These are phyloP conservation scores for Venturia canescens DNA, from an alignment of 1,140 invertebrate genomes.

Conservation along the genomic window DNA sequence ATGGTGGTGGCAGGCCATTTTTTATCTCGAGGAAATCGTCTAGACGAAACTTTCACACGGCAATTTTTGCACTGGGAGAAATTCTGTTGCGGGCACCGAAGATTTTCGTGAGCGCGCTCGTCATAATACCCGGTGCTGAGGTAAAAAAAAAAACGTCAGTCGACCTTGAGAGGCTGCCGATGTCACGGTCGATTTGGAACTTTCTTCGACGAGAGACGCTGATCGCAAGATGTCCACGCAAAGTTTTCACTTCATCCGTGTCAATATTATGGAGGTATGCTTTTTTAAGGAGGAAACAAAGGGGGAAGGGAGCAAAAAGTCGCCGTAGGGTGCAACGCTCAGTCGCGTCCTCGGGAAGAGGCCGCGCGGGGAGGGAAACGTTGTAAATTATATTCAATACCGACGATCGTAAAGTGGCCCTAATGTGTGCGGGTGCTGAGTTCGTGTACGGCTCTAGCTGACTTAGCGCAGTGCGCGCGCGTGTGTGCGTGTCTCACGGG, in stretches of 20 bases:
- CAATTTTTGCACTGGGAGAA: too few relatives aligned
- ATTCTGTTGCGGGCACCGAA: too few relatives aligned
- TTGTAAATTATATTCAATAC: slow-evolving; percentile 69
- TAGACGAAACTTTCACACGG: too few relatives aligned
- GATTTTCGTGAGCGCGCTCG: too few relatives aligned
- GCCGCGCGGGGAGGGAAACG: slow-evolving; percentile 47
- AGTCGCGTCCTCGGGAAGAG: slow-evolving; percentile 49
- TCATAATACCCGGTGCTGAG: too few relatives aligned
- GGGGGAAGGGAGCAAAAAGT: background rate
- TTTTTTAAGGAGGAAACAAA: slow-evolving; percentile 31
- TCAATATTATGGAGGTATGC: slow-evolving; percentile 51
- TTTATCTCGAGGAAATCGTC: too few relatives aligned
- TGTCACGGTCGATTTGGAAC: slow-evolving; percentile 4
- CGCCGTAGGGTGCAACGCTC: slow-evolving; percentile 29
- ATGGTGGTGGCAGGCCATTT: too few relatives aligned
- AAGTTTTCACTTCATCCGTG: background rate
- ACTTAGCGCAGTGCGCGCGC: background rate
- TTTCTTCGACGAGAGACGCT: background rate
- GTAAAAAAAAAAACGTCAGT: too few relatives aligned
- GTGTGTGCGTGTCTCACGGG: slow-evolving; percentile 56
- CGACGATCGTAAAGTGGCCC: slow-evolving; percentile 66
- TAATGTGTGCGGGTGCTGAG: background rate
- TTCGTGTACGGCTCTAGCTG: too few relatives aligned
- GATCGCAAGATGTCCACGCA: background rate
- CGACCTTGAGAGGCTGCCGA: background rate